Base-by-base conservation (phyloP, 2,888 invertebrate genomes). In the Acleris sparsana region DNA sequence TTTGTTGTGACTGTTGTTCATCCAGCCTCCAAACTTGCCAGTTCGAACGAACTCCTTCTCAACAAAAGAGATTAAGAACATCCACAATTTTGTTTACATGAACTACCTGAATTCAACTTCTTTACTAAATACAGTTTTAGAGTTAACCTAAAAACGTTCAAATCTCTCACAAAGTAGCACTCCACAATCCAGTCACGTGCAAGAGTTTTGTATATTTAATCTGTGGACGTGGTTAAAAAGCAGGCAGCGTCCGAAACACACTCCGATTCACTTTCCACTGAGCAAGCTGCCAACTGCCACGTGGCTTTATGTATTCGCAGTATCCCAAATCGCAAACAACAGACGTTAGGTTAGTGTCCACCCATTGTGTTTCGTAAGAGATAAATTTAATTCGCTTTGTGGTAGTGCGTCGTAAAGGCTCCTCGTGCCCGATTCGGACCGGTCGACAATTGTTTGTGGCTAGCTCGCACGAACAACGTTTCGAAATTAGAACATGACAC, bases 161-260 rank as follows among this genome's bases (percentile, higher is more conserved):
- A 55, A 44, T 11, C 11, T n/a, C 33, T 62, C 46, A 29, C 49
- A 52, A 61, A 44, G 33, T 53, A 18, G 46, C 39, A 11, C 61
- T 57, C 57, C 46, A 29, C 18, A 62, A 39, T 39, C 66, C 11
- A 17, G 66, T 66, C 66, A 62, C 66, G 66, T 66, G 39, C 52
- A 25, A 5, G 33, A 33, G 56, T 56, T 53, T 53, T 66, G 61
- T 62, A 66, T 66, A 66, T 66, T 62, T 66, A 66, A 66, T 66
- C 61, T 66, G 39, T 52, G 56, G 18, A 52, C 52, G 48, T 25
- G 33, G 60, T 61, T 63, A 56, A 56, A 65, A 65, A 59, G 22
- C 61, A 22, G 52, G 55, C 55, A 56, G 55, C 51, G 22, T n/a
- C 52, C 52, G 51, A 18, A 49, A 51, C 55, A 55, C 55, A 52